A percentile compares a stretch with the other conserved stretches of the same genome.
phyloP scores from a whole-genome alignment of 2,113 vertebrate species.

The Charina bottae region DNA sequence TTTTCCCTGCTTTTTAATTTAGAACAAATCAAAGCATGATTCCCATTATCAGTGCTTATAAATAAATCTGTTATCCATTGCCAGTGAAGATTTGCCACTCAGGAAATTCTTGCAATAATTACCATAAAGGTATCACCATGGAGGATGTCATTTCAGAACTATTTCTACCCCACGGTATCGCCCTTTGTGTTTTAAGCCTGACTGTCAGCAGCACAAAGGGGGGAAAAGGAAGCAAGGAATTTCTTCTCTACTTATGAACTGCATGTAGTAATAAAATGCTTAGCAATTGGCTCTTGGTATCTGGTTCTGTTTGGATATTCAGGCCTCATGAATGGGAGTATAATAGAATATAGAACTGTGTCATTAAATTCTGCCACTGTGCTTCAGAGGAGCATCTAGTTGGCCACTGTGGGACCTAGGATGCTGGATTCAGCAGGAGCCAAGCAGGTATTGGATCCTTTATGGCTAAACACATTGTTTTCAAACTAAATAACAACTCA shows the following conservation, averaged over 20 bases:
- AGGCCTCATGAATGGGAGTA: neutral
- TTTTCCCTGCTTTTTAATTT: neutral
- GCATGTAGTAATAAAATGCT: neutral
- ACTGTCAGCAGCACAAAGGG: neutral
- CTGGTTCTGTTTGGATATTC: neutral
- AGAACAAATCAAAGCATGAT: neutral
- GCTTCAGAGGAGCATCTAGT: neutral
- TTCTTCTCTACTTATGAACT: neutral
- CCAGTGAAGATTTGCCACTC: neutral
- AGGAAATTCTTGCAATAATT: neutral
- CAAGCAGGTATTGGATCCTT: neutral
- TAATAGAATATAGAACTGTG: neutral
- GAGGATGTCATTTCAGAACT: neutral
- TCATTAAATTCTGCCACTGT: neutral
- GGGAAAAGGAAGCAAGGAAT: neutral
- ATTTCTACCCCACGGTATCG: neutral
- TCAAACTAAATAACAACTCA: neutral
- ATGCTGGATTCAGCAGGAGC: neutral
- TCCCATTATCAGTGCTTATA: neutral
- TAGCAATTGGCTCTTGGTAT: neutral
- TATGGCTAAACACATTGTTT: neutral
- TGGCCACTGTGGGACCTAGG: neutral
- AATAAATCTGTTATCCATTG: neutral
- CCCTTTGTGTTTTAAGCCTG: neutral
- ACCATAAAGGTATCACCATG: neutral